Percentiles rank a stretch among this genome's conserved stretches.
Conservation (phyloP, 2,888 invertebrate genomes). For the Bimastos eiseni region DNA sequence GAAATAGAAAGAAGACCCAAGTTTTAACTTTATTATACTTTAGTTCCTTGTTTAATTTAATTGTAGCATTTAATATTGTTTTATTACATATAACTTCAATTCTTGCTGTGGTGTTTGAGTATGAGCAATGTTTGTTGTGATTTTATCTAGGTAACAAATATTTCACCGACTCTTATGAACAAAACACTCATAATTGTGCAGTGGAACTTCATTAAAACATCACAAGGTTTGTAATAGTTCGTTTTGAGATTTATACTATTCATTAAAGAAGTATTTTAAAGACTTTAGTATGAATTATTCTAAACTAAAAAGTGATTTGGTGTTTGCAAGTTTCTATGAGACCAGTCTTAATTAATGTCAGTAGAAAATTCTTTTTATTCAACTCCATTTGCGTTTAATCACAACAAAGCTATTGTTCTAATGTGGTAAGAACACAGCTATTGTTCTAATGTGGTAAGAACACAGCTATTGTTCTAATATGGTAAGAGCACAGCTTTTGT, state of each 20-base stretch:
- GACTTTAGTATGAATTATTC: neutral
- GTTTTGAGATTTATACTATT: neutral
- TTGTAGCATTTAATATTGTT: neutral
- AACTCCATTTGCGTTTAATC: neutral
- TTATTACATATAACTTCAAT: neutral
- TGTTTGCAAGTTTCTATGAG: neutral
- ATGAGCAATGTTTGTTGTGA: neutral
- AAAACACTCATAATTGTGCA: neutral
- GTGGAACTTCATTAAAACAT: neutral
- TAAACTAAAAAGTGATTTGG: neutral
- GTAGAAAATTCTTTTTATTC: neutral
- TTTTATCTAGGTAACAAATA: neutral
- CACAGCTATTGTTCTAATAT: no score
- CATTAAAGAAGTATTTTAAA: neutral
- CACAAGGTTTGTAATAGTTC: neutral
- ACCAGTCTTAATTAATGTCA: neutral
- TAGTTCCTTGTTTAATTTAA: neutral
- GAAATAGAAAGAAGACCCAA: neutral
- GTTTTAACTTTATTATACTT: neutral
- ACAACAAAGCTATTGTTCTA: no score
- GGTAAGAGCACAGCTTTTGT: no score
- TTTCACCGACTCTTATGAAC: neutral
- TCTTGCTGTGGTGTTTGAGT: neutral
- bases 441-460: no score
- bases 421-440: no score